Evolutionary conservation across 1,140 invertebrate species (phyloP), one percentile per base, ranked within the genome.

Genomic region (Colletes latitarsis): DNA sequence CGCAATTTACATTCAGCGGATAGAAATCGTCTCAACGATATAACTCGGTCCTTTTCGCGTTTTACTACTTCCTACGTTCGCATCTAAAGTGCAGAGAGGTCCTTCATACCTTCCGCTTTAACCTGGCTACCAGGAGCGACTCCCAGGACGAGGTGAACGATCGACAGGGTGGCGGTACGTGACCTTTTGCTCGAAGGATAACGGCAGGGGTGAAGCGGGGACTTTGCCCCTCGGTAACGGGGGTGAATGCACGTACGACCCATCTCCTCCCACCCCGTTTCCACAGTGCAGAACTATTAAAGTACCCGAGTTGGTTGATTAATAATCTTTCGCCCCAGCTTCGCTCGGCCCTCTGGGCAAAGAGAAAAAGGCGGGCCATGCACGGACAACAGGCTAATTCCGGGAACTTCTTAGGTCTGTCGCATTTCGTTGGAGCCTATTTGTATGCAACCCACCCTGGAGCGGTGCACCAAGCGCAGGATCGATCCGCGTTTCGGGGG

Each of bases 131-230:
- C 88, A 89, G 91, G 89, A 91, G 87, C 88, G 87, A 86, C 87
- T 92, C 90, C 90, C 89, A 92, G 91, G 90, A 91, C 90, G 90
- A 92, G 92, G 91, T 92, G 92, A 92, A 92, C 91, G 92, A 91
- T 92, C 92, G 91, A 86, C 88, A 89, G 90, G 91, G 90, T 89
- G 88, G 92, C 86, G 82, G 91, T 90, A 92, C 91, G 91, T 92
- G 92, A 92, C 92, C 92, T 92, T 92, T 92, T 91, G 90, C 90
- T 87, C 89, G 90, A 92, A 92, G 91, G 92, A 92, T 92, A 92
- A 92, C 87, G 91, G 88, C 86, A 86, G 86, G 88, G 89, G 85
- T 80, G 90, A 77, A 86, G 85, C 77, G 88, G 76, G 83, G 80
- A 77, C 81, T 88, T 83, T 76, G 82, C 77, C 66, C 73, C 82